Base-by-base conservation (phyloP, 2,888 invertebrate genomes). In the Perizoma affinitatum region DNA sequence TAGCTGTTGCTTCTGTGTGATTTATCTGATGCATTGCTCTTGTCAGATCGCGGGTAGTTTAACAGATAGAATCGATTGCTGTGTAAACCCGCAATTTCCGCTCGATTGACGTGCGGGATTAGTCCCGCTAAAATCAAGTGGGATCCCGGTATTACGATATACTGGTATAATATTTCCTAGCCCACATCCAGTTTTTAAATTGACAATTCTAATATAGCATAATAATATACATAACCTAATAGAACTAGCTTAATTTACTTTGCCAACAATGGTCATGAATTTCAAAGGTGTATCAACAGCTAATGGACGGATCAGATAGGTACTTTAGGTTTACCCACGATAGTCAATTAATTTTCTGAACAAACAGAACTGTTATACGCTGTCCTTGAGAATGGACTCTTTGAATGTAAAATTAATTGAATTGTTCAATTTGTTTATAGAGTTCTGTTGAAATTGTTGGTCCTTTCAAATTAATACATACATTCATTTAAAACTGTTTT, bases 311-410 rank as follows among this genome's bases (percentile, higher is more conserved):
- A 70, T 67, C 68, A 57, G 68, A 59, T 62, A 65, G 62, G 71
- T 68, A 69, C 67, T 71, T 58, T 55, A 70, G 65, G 64, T 64
- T 63, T 61, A 61, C 52, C 68, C 65, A 65, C 66, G 62, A 67
- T 40, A 56, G 36, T 52, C 64, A 75, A 68, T 73, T 71, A 72
- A 58, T 54, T 53, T 69, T 71, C 46, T 22, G 22, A 22, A 22
- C 22, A 22, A 22, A 22, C 22, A 22, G 58, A 64, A 56, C 40
- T 60, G 22, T 42, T n/a, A 22, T 52, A 33, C 50, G 47, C 44
- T 71, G 47, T 48, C 74, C 63, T 71, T 68, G 73, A 54, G 53
- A 52, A 41, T 53, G 4, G 10, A 54, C 46, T 48, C 43, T 44
- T 48, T 34, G 38, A 56, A n/a, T 42, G 36, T 9, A 43, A 41